Evolutionary conservation across 2,888 invertebrate genomes (phyloP), one percentile per base, ranked within the genome.

Genomic region (Macrosiphum euphorbiae): DNA sequence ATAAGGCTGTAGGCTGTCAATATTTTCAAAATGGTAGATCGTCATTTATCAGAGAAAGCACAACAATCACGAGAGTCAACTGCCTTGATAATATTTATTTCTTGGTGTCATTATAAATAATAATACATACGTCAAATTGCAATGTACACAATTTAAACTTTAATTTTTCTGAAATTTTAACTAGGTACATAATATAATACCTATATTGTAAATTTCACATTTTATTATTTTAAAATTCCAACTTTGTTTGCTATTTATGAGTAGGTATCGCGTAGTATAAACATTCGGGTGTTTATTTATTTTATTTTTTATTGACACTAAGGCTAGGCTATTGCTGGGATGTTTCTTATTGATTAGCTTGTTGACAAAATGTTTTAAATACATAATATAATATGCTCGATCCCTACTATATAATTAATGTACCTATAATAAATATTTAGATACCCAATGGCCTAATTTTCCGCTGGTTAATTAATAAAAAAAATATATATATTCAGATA

Each of bases 31-130:
- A 26, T 78, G 35, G 35, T 55, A 26, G 24, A 24, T 88, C 24
- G n/a, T 35, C 28, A 86, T 47, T 91, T n/a, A 26, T 91, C 58
- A 86, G 85, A 86, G 91, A 91, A 91, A 91, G 91, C 20, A 35
- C 35, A 78, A 78, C 35, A 78, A 78, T 35, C 0, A 78, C 20
- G 78, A 78, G n/a, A 35, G 78, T 78, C 78, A 78, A 78, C 41
- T 58, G 28, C 11, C 24, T 26, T 41, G 86, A 86, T 86, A 28
- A 86, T 86, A 86, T 44, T 26, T 44, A 44, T 85, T 26, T 26
- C 5, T 86, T 28, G 86, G 47, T 84, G 1, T 86, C 13, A 47
- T 47, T 47, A 28, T 78, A 3, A 44, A 86, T 86, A 86, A 86
- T 28, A 47, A 47, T 28, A 86, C 4, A 78, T 78, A 7, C 16